Base-by-base conservation (phyloP, 1,140 invertebrate species). In the Drosophila chauvacae region DNA sequence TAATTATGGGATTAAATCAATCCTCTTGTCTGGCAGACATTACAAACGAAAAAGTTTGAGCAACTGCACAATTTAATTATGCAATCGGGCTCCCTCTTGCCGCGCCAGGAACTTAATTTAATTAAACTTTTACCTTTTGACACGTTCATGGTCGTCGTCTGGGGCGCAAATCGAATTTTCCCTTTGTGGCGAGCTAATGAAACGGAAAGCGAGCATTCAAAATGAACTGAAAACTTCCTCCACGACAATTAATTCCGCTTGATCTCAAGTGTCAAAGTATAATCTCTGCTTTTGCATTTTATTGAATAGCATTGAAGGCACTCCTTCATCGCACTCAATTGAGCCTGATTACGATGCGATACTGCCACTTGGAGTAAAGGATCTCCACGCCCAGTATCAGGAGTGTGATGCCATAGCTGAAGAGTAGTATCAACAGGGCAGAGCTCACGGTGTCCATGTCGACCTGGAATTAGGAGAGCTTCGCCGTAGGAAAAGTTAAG, bases 401-500 rank as follows among this genome's bases (percentile, higher is more conserved):
- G 1, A 93, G 11, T 20, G 94, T 90, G 5, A 91, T 53, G 23
- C 91, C 50, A 68, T 92, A 91, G 41, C 94, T 94, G 1, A 92
- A 66, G 2, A 87, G 44, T 1, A 94, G 79, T 35, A 94, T 80
- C 11, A 93, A 64, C 7, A 94, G 77, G 1, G 93, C 93, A 42
- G 93, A 93, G 16, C 93, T 93, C 48, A 94, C 93, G 13, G 91
- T 92, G 44, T 92, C 86, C 87, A 92, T 91, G 47, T 92, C 91
- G 14, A 92, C 91, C 91, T 92, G 30, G 11, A 55, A 55, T 9
- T 26, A 51, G 42, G 3, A 13, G 35, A 37, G 10, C 23, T 51
- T 48, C 7, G 33, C 14, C 7, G n/a, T 33, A 0, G 13, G 10
- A 48, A 23, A 55, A 33, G 0, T 28, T 16, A 41, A 3, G 23